Conservation (phyloP, 2,888 invertebrate species). For the Willowsia nigromaculata region DNA sequence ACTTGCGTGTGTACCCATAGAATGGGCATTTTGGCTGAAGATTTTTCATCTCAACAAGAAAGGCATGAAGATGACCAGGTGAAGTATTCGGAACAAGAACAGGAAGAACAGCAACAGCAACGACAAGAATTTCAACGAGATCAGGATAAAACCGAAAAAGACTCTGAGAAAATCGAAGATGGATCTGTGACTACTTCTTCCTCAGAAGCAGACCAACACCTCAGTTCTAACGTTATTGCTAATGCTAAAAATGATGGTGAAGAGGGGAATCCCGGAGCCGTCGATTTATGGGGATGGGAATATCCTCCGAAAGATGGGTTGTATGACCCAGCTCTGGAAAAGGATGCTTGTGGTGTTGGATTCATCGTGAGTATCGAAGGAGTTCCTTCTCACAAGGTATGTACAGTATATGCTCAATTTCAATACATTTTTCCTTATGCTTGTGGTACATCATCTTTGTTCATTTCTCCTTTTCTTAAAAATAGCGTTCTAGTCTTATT, state of each 20-base stretch:
- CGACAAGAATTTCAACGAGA: conserved; percentile 8
- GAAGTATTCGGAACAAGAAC: conserved; percentile 14
- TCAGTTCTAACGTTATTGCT: neutral
- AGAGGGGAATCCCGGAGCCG: neutral
- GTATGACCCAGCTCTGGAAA: conserved; percentile 97
- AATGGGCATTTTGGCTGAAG: conserved; percentile 59
- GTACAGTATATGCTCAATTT: neutral
- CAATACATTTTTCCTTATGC: neutral
- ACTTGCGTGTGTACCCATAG: conserved; percentile 41
- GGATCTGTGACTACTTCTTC: conserved; percentile 27
- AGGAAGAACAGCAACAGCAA: neutral
- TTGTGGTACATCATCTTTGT: neutral
- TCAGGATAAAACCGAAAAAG: neutral
- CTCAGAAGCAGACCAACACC: neutral
- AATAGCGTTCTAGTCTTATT: no score
- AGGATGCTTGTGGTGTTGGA: conserved; percentile 99
- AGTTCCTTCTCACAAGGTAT: conserved; percentile 91
- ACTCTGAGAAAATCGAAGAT: neutral
- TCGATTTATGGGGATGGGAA: conserved; percentile 79
- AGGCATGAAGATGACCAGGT: conserved; percentile 59
- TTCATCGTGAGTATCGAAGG: conserved; percentile 99
- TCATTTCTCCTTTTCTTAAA: neutral
- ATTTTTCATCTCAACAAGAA: conserved; percentile 48
- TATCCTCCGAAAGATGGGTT: conserved; percentile 91
- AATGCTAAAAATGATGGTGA: conserved; percentile 17